A percentile compares a stretch with the other conserved stretches of the same genome.
These are phyloP conservation scores for Gorsachius goisagi DNA, from an alignment of 2,113 vertebrate genomes.

Conservation along the genomic window DNA sequence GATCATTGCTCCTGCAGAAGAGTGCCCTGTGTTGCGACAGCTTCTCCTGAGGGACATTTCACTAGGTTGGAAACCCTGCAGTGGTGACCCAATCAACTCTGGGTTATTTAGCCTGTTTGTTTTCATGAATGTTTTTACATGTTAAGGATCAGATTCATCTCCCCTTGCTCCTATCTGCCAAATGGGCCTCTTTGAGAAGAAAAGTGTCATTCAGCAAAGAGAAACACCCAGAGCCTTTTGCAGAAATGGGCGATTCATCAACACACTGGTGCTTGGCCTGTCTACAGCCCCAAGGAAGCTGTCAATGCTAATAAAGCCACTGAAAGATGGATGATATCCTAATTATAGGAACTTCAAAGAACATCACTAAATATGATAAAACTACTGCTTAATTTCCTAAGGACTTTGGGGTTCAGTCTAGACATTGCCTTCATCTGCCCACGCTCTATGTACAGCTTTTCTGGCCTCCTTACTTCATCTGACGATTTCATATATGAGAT, in stretches of 20 bases:
- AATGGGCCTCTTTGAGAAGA: not conserved
- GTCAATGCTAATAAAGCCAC: not conserved
- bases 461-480: not conserved
- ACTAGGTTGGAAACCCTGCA: not conserved
- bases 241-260: not conserved
- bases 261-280: rapidly evolving
- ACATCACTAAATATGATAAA: not conserved
- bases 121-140: not conserved
- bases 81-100: not conserved
- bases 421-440: not conserved
- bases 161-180: not conserved
- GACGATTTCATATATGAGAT: not conserved
- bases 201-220: not conserved
- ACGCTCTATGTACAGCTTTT: rapidly evolving
- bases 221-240: not conserved
- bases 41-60: not conserved
- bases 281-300: not conserved
- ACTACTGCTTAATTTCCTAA: not conserved
- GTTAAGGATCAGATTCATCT: not conserved
- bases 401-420: not conserved
- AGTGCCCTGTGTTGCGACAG: not conserved
- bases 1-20: not conserved
- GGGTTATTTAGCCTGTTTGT: not conserved
- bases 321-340: not conserved
- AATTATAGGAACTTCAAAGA: not conserved